Evolutionary conservation across 2,888 invertebrate genomes (phyloP).

Genomic region (Blomia tropicalis): DNA sequence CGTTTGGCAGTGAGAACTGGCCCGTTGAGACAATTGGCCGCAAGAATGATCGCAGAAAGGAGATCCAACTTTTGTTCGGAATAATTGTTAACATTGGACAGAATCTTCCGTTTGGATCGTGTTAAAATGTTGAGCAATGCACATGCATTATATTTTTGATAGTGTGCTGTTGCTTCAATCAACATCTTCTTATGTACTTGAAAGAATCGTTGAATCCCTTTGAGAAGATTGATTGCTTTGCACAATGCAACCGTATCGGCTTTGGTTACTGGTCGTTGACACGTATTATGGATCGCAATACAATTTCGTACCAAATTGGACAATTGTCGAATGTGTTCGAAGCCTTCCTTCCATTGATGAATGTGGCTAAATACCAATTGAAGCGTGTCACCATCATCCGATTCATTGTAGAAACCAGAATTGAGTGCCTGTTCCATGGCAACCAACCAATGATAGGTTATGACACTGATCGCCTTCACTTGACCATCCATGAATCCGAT

Average conservation of each 20-base stretch:
- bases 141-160: constrained; percentile 22
- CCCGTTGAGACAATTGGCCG: constrained; percentile 39
- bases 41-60: constrained; percentile 56
- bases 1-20: constrained; percentile 30
- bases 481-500: constrained; percentile 9
- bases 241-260: constrained; percentile 19
- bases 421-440: constrained; percentile 19
- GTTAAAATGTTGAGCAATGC: constrained; percentile 19
- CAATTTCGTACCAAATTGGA: constrained; percentile 18
- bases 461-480: constrained; percentile 9
- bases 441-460: constrained; percentile 20
- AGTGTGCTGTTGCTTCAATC: constrained; percentile 10
- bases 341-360: constrained; percentile 22
- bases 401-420: constrained; percentile 5
- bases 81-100: constrained; percentile 28
- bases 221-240: constrained; percentile 21
- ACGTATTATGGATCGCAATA: constrained; percentile 20
- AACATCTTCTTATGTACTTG: constrained; percentile 8
- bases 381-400: constrained; percentile 1
- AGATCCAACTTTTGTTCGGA: constrained; percentile 37
- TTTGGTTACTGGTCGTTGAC: constrained; percentile 17
- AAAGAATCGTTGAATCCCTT: constrained; percentile 22
- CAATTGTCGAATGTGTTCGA: constrained; percentile 10
- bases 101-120: constrained; percentile 11
- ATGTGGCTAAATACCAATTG: constrained; percentile 3